Percentiles rank a stretch among this genome's conserved stretches.
Conservation (phyloP, 1,140 invertebrate genomes). For the Camponotus floridanus region DNA sequence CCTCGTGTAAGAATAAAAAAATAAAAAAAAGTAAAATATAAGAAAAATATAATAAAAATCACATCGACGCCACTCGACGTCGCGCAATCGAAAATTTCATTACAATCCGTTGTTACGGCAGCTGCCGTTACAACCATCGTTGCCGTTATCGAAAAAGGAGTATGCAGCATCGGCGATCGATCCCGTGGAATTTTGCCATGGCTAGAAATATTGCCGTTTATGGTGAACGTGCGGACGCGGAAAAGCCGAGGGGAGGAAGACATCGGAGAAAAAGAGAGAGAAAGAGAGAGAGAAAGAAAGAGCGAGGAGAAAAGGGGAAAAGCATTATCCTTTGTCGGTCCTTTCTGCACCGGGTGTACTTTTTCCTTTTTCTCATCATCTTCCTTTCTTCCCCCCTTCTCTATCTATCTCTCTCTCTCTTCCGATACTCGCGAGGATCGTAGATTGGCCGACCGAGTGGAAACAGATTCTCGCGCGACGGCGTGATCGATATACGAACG, state of each 20-base stretch:
- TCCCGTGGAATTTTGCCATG: constrained; percentile 31
- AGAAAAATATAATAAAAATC: too few relatives aligned
- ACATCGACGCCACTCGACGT: not conserved
- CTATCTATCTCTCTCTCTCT: not conserved
- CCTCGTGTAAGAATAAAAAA: not conserved
- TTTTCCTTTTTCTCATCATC: not conserved
- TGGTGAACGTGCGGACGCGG: constrained; percentile 30
- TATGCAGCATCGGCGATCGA: constrained; percentile 20
- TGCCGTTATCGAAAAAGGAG: constrained; percentile 41
- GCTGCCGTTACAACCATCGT: constrained; percentile 4
- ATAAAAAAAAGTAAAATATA: too few relatives aligned
- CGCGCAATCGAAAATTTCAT: constrained; percentile 52
- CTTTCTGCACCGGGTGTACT: not conserved
- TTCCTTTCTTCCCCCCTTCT: not conserved
- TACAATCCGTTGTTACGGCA: constrained; percentile 48
- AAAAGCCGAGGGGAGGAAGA: constrained; percentile 50
- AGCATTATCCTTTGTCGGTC: constrained; percentile 59
- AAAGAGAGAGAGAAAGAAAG: too few relatives aligned
- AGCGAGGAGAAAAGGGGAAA: constrained; percentile 9
- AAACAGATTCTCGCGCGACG: constrained; percentile 59
- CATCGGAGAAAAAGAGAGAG: too few relatives aligned
- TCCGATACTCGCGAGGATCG: constrained; percentile 46
- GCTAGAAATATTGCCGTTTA: constrained; percentile 52
- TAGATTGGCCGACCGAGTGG: constrained; percentile 61
- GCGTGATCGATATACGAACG: constrained; percentile 51